Conservation (phyloP, 2,888 invertebrate species). For the Stenchaetothrips biformis region DNA sequence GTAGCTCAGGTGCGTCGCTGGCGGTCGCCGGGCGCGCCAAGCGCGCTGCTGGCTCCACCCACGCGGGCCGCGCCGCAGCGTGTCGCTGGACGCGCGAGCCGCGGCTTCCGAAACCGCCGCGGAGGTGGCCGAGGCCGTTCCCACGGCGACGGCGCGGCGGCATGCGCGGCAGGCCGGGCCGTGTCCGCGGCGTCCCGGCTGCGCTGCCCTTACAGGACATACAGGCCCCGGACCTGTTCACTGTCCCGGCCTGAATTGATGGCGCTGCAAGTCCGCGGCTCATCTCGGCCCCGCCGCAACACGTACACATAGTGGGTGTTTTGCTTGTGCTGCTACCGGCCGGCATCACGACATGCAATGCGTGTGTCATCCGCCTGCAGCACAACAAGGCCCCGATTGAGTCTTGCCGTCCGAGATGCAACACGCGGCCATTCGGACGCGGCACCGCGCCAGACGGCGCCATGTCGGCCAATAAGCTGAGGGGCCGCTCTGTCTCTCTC, state of each 20-base stretch:
- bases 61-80: too few species aligned
- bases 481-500: too few species aligned
- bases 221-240: background rate
- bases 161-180: background rate
- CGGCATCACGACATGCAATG: background rate
- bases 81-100: background rate
- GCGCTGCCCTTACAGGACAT: background rate
- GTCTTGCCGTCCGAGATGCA: background rate
- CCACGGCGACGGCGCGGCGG: background rate
- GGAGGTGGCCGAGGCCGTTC: background rate
- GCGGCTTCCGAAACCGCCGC: background rate
- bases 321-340: constrained; percentile 19
- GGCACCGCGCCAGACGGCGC: too few species aligned
- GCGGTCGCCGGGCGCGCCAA: background rate
- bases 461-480: too few species aligned
- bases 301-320: constrained; percentile 10
- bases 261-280: background rate
- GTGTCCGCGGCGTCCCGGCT: background rate
- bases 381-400: constrained; percentile 7
- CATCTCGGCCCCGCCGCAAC: background rate
- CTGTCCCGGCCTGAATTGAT: background rate
- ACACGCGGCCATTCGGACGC: too few species aligned
- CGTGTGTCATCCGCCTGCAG: background rate
- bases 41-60: background rate
- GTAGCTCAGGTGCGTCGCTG: background rate